These are phyloP conservation scores for Cichlasoma orientale DNA, from an alignment of 2,797 vertebrate species.

Conservation along the genomic window DNA sequence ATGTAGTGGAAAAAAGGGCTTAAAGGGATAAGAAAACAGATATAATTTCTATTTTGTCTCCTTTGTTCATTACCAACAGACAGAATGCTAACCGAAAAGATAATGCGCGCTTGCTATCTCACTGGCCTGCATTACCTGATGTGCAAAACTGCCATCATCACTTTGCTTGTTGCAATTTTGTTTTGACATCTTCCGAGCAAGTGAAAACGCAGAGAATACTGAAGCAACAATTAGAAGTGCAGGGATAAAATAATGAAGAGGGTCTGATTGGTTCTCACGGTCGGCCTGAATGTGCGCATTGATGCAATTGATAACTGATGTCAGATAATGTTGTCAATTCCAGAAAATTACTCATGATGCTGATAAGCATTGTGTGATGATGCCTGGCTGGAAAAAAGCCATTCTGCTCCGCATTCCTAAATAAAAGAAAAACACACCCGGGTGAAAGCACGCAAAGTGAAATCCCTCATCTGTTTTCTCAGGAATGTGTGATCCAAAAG, in stretches of 20 bases:
- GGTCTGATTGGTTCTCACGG: neutral
- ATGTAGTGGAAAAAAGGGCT: neutral
- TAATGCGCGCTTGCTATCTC: neutral
- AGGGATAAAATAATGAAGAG: neutral
- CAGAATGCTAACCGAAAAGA: conserved; percentile 11
- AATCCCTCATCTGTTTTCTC: conserved; percentile 54
- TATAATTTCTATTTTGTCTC: neutral
- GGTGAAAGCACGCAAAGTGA: conserved; percentile 52
- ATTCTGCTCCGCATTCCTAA: conserved; percentile 43
- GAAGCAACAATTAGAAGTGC: conserved; percentile 32
- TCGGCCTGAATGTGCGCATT: neutral
- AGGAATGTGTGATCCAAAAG: conserved; percentile 57
- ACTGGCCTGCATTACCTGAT: conserved; percentile 5
- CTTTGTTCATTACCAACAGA: conserved; percentile 1
- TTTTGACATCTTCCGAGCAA: conserved; percentile 36
- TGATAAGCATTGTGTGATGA: conserved; percentile 40
- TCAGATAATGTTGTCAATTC: conserved; percentile 11
- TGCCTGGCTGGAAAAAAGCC: conserved; percentile 2
- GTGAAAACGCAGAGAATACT: conserved; percentile 6
- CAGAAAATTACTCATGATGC: conserved; percentile 29
- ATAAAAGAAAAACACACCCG: conserved; percentile 55
- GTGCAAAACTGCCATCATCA: conserved; percentile 2
- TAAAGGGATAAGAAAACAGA: neutral
- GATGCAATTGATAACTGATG: conserved; percentile 24
- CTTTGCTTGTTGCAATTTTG: conserved; percentile 34